Conservation (phyloP, 2,888 invertebrate species). For the Drosophila anomelani region DNA sequence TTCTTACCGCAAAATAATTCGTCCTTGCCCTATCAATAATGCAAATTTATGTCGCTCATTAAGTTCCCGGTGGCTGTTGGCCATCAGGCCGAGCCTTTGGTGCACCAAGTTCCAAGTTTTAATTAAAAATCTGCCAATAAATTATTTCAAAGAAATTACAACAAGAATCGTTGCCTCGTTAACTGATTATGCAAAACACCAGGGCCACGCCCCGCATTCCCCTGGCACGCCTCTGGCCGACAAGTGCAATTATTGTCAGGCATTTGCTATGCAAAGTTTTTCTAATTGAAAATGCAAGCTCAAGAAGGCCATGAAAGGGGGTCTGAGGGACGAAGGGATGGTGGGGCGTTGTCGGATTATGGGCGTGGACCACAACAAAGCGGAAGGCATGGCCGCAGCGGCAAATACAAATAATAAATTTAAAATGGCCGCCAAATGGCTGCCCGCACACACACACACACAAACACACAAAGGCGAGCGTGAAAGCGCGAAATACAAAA, state of each 20-base stretch:
- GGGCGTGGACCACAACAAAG: conserved; percentile 45
- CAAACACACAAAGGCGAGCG: conserved; percentile 50
- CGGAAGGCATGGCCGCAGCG: conserved; percentile 50
- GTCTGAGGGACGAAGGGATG: conserved; percentile 25
- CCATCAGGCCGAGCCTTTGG: conserved; percentile 12
- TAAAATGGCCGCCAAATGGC: conserved; percentile 76
- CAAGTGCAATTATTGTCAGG: conserved; percentile 67
- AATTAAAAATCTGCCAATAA: conserved; percentile 79
- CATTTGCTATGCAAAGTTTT: conserved; percentile 69
- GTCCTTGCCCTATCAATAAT: conserved; percentile 43
- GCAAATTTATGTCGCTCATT: conserved; percentile 64
- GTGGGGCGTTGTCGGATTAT: conserved; percentile 30
- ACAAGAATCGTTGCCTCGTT: conserved; percentile 76
- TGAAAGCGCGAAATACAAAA: conserved; percentile 75
- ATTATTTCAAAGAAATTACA: conserved; percentile 77
- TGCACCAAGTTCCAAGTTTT: conserved; percentile 56
- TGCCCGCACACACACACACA: conserved; percentile 3
- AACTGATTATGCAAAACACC: conserved; percentile 78
- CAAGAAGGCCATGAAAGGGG: conserved; percentile 40
- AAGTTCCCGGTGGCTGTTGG: conserved; percentile 24
- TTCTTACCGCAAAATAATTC: conserved; percentile 28
- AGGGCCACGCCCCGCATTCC: conserved; percentile 39
- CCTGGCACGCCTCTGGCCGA: conserved; percentile 8
- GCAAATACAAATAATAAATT: conserved; percentile 77
- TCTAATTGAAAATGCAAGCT: conserved; percentile 78